Percentiles rank a stretch among this genome's conserved stretches.
phyloP scores from a whole-genome alignment of 1,140 invertebrate genomes.

The Maniola jurtina region DNA sequence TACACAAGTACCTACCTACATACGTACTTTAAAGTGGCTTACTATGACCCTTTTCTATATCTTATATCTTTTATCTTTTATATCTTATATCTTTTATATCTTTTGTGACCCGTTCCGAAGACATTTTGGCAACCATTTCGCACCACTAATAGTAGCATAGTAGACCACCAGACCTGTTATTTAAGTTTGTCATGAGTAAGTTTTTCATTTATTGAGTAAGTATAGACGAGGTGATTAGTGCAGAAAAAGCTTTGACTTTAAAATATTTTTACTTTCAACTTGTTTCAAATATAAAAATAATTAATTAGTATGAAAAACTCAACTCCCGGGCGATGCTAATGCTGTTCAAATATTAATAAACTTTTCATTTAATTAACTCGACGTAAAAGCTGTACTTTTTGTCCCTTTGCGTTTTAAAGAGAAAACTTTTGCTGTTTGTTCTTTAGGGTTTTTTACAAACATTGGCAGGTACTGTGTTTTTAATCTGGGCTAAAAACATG shows the following conservation, averaged over 20 bases:
- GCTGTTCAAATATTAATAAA: constrained; percentile 4
- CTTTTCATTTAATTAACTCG: constrained; percentile 6
- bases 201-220: too few species aligned
- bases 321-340: constrained; percentile 4
- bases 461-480: background rate
- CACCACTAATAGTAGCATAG: too few species aligned
- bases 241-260: too few species aligned
- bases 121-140: too few species aligned
- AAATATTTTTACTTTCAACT: too few species aligned
- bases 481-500: background rate
- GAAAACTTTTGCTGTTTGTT: constrained; percentile 2
- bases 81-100: too few species aligned
- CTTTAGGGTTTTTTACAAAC: background rate
- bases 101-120: too few species aligned
- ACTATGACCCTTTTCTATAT: too few species aligned
- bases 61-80: too few species aligned
- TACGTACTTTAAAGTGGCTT: background rate
- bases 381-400: background rate
- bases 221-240: too few species aligned
- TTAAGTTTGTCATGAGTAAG: too few species aligned
- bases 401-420: constrained; percentile 3
- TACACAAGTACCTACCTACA: background rate
- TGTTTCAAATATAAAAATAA: background rate
- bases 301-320: constrained; percentile 9
- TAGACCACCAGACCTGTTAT: too few species aligned